Percentiles rank a stretch among this genome's conserved stretches.
Evolutionary conservation across 2,888 invertebrate species (phyloP).

Genomic region (Muschampia plurimacula): DNA sequence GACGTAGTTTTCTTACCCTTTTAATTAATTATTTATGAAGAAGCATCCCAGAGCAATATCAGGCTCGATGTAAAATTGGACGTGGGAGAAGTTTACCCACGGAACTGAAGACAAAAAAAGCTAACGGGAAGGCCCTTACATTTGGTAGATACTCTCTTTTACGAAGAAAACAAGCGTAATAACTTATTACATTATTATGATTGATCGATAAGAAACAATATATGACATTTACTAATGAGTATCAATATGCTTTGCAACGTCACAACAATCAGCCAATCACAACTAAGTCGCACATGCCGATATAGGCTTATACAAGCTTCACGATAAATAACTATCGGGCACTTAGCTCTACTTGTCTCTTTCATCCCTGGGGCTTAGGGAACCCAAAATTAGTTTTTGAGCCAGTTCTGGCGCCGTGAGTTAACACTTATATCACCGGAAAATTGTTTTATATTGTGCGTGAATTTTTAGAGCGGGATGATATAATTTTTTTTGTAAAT

Average conservation of each 20-base stretch:
- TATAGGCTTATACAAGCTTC: too few species aligned
- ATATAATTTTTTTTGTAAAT: not conserved
- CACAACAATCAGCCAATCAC: too few species aligned
- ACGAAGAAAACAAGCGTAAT: too few species aligned
- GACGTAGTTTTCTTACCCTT: not conserved
- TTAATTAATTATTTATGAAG: constrained; percentile 23
- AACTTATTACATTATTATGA: too few species aligned
- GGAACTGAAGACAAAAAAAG: too few species aligned
- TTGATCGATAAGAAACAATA: too few species aligned
- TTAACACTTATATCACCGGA: constrained; percentile 25
- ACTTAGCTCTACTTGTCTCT: not conserved
- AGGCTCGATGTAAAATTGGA: constrained; percentile 15
- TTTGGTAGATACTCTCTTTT: too few species aligned
- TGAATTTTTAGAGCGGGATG: constrained; percentile 20
- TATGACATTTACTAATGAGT: too few species aligned
- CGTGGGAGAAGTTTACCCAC: not conserved
- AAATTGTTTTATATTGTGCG: constrained; percentile 35
- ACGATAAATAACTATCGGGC: not conserved
- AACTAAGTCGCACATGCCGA: too few species aligned
- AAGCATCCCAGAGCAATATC: constrained; percentile 17
- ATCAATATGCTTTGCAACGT: too few species aligned
- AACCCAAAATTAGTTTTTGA: constrained; percentile 25
- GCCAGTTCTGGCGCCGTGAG: not conserved
- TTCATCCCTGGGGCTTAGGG: not conserved
- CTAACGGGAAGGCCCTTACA: too few species aligned